Percentiles rank a stretch among this genome's conserved stretches.
These are phyloP conservation scores for Cheilosia vulpina DNA, from an alignment of 2,888 invertebrate genomes.

Conservation along the genomic window DNA sequence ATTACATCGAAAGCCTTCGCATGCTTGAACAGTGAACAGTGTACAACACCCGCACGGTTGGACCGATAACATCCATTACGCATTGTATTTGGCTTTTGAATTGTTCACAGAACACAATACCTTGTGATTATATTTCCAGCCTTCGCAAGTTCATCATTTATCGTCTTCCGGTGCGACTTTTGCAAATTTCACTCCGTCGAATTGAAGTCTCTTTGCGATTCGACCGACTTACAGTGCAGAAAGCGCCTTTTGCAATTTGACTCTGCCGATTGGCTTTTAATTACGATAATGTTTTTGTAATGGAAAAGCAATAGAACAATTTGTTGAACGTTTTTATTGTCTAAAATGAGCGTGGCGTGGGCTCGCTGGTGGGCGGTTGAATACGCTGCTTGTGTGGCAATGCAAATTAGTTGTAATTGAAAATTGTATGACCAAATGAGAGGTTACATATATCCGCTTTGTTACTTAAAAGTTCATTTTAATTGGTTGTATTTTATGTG, in stretches of 20 bases:
- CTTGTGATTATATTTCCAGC: background rate
- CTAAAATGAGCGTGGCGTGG: background rate
- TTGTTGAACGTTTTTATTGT: slow-evolving; percentile 11
- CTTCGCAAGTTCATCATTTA: slow-evolving; percentile 2
- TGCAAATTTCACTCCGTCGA: background rate
- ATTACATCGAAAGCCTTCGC: slow-evolving; percentile 14
- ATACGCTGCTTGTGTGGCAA: background rate
- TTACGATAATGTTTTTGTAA: slow-evolving; percentile 29
- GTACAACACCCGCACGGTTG: background rate
- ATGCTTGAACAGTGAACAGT: background rate
- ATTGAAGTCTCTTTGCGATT: background rate
- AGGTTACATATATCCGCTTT: background rate
- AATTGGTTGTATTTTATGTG: background rate
- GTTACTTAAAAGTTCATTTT: background rate
- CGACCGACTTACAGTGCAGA: background rate
- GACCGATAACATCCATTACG: background rate
- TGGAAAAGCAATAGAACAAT: slow-evolving; percentile 7
- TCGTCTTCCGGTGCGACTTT: background rate
- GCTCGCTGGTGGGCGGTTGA: background rate
- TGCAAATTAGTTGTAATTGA: slow-evolving; percentile 7
- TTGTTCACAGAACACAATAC: too few relatives aligned
- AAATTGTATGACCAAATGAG: slow-evolving; percentile 5
- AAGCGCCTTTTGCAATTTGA: background rate
- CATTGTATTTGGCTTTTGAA: background rate
- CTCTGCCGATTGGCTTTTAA: slow-evolving; percentile 29